phyloP scores from a whole-genome alignment of 2,113 vertebrate genomes.

The Anas platyrhynchos region DNA sequence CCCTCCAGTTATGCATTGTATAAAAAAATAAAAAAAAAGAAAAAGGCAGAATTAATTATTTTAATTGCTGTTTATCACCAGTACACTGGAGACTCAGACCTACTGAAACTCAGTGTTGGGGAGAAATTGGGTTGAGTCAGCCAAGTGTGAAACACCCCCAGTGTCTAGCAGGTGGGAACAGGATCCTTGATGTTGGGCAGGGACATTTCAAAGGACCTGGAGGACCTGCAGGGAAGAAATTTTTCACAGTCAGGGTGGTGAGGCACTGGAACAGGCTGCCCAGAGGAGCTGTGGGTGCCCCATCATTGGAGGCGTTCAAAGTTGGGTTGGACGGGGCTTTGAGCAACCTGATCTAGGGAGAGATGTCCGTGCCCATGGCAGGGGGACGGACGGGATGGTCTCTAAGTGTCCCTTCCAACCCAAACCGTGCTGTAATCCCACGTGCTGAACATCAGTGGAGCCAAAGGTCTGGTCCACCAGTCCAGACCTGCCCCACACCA shows the following conservation, averaged over 20 bases:
- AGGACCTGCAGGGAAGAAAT: background rate
- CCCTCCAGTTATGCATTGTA: background rate
- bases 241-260: background rate
- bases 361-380: background rate
- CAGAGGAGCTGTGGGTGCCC: background rate
- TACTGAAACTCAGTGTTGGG: background rate
- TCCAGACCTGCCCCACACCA: background rate
- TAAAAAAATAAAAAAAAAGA: background rate
- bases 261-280: background rate
- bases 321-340: background rate
- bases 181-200: background rate
- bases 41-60: background rate
- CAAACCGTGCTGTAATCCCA: background rate
- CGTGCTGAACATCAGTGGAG: background rate
- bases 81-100: background rate
- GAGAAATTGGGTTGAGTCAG: background rate
- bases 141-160: fast-evolving
- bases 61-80: background rate
- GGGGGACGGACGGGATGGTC: background rate
- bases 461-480: background rate
- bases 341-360: background rate
- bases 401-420: background rate
- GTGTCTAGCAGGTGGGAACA: background rate
- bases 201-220: background rate
- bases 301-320: background rate